These are phyloP conservation scores for Heliothis peltigera DNA, from an alignment of 2,888 invertebrate genomes.

Conservation along the genomic window DNA sequence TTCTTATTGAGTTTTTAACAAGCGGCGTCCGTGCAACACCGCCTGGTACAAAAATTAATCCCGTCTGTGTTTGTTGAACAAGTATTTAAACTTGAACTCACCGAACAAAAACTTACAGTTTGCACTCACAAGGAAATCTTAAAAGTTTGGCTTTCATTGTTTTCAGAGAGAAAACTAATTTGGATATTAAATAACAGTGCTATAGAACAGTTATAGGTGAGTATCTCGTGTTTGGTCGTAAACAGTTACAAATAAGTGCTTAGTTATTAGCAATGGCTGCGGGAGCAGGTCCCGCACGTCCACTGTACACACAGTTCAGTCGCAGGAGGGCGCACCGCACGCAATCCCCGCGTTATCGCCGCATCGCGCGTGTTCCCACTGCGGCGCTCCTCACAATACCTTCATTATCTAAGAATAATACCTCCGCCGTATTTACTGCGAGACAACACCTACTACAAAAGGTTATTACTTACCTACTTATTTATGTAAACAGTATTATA, in stretches of 20 bases:
- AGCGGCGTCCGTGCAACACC: neutral
- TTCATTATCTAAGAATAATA: constrained; percentile 2
- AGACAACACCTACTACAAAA: neutral
- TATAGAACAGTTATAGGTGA: too few species aligned
- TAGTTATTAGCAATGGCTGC: too few species aligned
- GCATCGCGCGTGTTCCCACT: neutral
- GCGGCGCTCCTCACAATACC: constrained; percentile 3
- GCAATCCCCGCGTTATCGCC: constrained; percentile 41
- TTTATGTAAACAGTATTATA: neutral
- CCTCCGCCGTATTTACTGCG: neutral
- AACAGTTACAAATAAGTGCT: too few species aligned
- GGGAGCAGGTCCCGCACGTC: too few species aligned
- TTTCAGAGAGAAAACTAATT: constrained; percentile 4
- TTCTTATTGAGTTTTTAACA: neutral
- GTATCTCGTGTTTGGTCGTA: too few species aligned
- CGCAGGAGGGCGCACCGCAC: constrained; percentile 24
- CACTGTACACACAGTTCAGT: too few species aligned
- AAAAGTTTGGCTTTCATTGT: constrained; percentile 12
- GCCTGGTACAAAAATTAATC: constrained; percentile 14
- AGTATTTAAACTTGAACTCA: constrained; percentile 7
- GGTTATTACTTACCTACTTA: neutral
- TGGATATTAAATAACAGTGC: constrained; percentile 3
- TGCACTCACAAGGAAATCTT: constrained; percentile 3
- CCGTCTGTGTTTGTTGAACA: constrained; percentile 2
- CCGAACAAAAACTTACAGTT: neutral